Base-by-base conservation (phyloP, 2,888 invertebrate species). In the Anticlea derivata region DNA sequence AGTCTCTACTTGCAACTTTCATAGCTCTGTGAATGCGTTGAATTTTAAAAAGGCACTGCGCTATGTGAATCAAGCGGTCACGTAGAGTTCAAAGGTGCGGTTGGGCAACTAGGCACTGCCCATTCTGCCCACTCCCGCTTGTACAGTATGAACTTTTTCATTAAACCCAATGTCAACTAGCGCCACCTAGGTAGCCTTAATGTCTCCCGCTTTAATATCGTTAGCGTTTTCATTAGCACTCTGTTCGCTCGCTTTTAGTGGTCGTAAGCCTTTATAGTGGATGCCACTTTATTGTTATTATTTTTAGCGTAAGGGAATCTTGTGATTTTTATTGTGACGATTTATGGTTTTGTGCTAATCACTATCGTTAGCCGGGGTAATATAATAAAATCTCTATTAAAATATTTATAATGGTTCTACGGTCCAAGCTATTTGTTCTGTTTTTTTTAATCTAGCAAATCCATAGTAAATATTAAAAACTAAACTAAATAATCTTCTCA, bases 191-290 rank as follows among this genome's bases (percentile, higher is more conserved):
- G 45, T 47, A 24, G 55, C 58, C 65, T 68, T 64, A 68, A 66
- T 68, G 72, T 68, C 65, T 59, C 66, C 63, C 49, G 48, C 61
- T 60, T 59, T 69, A 73, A 76, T 73, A 72, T 69, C 76, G 75
- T 78, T 75, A 75, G 75, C 68, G 62, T 76, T 80, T 80, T 82
- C 80, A 80, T 81, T 80, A 77, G 75, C 71, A 75, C 71, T 65
- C 70, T 60, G 67, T 75, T 66, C 66, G 67, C 66, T 65, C 63
- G 66, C 69, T 68, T 73, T 71, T 75, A 78, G 70, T 76, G 73
- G 65, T 67, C 75, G 75, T 79, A 72, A 74, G 70, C 66, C 70
- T 70, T 73, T 72, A 73, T 77, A 70, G 71, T 75, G 66, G 72
- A 70, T 66, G 49, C 61, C 57, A 63, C 63, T 78, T 75, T 76